These are phyloP conservation scores for Chironomus tepperi DNA, from an alignment of 1,140 invertebrate species.

Conservation along the genomic window DNA sequence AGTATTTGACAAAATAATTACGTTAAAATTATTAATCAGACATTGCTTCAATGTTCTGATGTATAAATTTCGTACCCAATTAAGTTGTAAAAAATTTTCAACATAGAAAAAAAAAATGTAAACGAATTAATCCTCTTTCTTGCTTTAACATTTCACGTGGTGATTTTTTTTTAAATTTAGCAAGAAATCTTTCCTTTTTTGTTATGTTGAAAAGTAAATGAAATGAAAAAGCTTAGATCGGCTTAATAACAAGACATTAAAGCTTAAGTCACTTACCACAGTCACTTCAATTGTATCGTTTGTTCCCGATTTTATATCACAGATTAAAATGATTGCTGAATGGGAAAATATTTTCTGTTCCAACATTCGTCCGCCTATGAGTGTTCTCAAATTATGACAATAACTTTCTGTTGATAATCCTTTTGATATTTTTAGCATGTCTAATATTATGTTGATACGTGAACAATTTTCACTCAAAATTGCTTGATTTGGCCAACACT, in stretches of 20 bases:
- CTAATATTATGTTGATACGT: conserved; percentile 59
- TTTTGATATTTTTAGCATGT: conserved; percentile 51
- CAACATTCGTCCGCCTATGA: conserved; percentile 51
- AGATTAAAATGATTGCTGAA: conserved; percentile 57
- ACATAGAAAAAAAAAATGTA: background rate
- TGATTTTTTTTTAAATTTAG: background rate
- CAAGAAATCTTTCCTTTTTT: background rate
- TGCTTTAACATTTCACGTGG: background rate
- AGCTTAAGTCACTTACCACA: conserved; percentile 51
- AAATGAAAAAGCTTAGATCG: background rate
- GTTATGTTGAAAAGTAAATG: background rate
- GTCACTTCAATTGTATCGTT: conserved; percentile 83
- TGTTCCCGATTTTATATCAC: conserved; percentile 66
- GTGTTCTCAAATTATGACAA: conserved; percentile 55
- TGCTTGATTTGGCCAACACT: conserved; percentile 71
- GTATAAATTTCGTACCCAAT: too few relatives aligned
- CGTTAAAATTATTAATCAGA: too few relatives aligned
- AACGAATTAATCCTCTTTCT: background rate
- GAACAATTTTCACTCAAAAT: conserved; percentile 61
- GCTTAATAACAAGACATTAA: background rate
- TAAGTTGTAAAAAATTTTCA: too few relatives aligned
- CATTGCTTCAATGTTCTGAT: too few relatives aligned
- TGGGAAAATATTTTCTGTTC: conserved; percentile 38
- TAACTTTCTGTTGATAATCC: conserved; percentile 65
- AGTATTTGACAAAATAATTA: too few relatives aligned